These are phyloP conservation scores for Mesembrinibis cayennensis DNA, from an alignment of 2,113 vertebrate species.

Conservation along the genomic window DNA sequence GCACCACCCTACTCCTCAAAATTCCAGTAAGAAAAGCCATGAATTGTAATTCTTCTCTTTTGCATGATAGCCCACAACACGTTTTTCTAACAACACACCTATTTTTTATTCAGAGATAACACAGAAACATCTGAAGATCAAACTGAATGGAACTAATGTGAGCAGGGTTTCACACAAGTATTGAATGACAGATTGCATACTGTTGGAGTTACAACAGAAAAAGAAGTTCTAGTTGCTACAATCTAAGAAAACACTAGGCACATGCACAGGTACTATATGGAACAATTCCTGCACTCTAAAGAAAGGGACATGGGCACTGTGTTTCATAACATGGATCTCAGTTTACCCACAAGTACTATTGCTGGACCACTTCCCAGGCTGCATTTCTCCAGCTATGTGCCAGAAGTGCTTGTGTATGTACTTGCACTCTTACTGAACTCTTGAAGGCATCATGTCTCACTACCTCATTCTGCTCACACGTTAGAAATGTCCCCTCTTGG, in stretches of 20 bases:
- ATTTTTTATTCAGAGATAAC: background rate
- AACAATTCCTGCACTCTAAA: background rate
- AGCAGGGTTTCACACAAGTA: background rate
- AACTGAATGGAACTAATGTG: background rate
- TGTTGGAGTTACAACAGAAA: background rate
- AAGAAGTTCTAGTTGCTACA: background rate
- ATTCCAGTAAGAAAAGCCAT: background rate
- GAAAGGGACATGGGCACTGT: background rate
- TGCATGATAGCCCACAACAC: rapidly evolving
- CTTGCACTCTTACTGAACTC: background rate
- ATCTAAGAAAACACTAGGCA: background rate
- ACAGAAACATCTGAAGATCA: background rate
- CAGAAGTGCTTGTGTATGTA: rapidly evolving
- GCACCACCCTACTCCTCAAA: background rate
- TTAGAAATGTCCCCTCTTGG: background rate
- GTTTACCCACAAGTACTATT: background rate
- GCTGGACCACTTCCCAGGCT: background rate
- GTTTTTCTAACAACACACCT: background rate
- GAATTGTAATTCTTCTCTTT: background rate
- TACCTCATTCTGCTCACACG: background rate
- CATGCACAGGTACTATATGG: rapidly evolving
- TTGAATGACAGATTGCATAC: background rate
- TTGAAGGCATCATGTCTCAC: background rate
- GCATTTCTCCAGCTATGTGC: background rate
- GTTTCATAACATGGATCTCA: rapidly evolving